These are phyloP conservation scores for Drosophila rellima DNA, from an alignment of 2,888 invertebrate genomes.

Conservation along the genomic window DNA sequence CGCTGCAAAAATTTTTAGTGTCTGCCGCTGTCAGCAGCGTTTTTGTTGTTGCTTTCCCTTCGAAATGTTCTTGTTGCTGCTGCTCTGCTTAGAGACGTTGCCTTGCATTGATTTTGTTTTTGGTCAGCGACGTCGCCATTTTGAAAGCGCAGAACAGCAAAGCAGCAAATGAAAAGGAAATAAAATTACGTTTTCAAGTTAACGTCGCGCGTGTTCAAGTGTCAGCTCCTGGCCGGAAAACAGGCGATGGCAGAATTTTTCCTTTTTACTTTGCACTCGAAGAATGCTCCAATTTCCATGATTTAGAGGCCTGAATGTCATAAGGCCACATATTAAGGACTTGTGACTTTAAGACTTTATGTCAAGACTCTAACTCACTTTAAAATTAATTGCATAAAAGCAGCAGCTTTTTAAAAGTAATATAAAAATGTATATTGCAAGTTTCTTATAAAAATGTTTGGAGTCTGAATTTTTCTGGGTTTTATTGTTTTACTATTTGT, in stretches of 20 bases:
- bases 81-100: conserved; percentile 54
- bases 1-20: conserved; percentile 54
- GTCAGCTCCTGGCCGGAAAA: conserved; percentile 33
- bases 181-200: conserved; percentile 35
- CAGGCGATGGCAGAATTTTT: conserved; percentile 10
- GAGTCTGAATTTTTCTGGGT: not conserved
- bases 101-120: conserved; percentile 63
- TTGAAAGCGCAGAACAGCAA: conserved; percentile 51
- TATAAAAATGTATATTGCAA: not conserved
- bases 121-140: conserved; percentile 65
- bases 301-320: conserved; percentile 22
- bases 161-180: conserved; percentile 13
- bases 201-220: conserved; percentile 65
- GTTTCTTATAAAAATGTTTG: not conserved
- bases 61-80: conserved; percentile 25
- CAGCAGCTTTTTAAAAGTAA: not conserved
- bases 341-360: no score
- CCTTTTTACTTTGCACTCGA: conserved; percentile 23
- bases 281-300: conserved; percentile 56
- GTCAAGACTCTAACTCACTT: conserved; percentile 9
- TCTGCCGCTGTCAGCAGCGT: conserved; percentile 25
- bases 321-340: conserved; percentile 34
- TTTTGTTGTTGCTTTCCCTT: conserved; percentile 23
- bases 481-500: no score
- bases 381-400: not conserved